Conservation (phyloP, 2,888 invertebrate genomes). For the Acleris cristana region DNA sequence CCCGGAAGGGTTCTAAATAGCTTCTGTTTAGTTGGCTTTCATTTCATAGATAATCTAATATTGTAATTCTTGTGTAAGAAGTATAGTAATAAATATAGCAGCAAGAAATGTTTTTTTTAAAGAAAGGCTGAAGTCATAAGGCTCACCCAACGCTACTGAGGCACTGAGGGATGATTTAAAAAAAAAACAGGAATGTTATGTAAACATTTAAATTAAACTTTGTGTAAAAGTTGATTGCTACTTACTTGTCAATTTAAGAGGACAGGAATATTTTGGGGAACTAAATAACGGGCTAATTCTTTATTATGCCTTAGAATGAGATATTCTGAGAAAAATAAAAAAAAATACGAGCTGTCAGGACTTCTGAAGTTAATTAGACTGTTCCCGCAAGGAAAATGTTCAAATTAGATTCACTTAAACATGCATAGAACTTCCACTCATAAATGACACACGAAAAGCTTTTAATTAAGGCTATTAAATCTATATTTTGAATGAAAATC, state of each 20-base stretch:
- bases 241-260: slow-evolving; percentile 8
- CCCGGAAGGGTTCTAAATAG: too few relatives aligned
- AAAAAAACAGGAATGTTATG: slow-evolving; percentile 27
- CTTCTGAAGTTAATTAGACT: slow-evolving; percentile 5
- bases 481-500: slow-evolving; percentile 17
- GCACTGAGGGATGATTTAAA: background rate
- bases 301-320: slow-evolving; percentile 2
- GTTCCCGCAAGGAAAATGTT: background rate
- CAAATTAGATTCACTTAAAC: background rate
- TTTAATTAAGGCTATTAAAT: background rate
- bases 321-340: slow-evolving; percentile 4
- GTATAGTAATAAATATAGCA: too few relatives aligned
- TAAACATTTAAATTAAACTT: slow-evolving; percentile 27
- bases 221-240: background rate
- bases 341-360: slow-evolving; percentile 23
- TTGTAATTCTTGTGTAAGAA: too few relatives aligned
- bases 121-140: too few relatives aligned
- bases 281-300: background rate
- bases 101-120: too few relatives aligned
- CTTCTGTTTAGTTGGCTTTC: too few relatives aligned
- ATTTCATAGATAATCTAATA: too few relatives aligned
- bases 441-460: background rate
- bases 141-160: background rate
- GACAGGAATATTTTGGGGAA: background rate
- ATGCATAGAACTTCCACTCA: slow-evolving; percentile 1